phyloP scores from a whole-genome alignment of 30 jellyfish, hydroid and myxozoan genomes.

The Morbakka virulenta region DNA sequence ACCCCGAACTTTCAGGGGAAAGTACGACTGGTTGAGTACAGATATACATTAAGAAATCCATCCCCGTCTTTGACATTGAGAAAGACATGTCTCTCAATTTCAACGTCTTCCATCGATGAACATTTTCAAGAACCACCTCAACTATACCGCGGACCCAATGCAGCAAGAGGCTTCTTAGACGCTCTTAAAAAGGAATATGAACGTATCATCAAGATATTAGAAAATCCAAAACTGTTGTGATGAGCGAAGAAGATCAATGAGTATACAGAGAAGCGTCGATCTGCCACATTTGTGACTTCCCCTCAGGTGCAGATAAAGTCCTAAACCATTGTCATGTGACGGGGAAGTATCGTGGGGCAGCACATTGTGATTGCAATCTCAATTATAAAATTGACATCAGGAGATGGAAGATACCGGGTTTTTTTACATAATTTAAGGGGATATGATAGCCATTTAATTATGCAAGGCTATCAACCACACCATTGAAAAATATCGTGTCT shows the following conservation, averaged over 20 bases:
- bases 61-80: too few relatives aligned
- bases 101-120: too few relatives aligned
- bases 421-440: too few relatives aligned
- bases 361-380: slow-evolving; percentile 43
- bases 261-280: not conserved
- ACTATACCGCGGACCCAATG: slow-evolving; percentile 45
- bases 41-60: too few relatives aligned
- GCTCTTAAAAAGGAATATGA: slow-evolving; percentile 7
- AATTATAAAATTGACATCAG: slow-evolving; percentile 11
- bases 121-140: not conserved
- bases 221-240: slow-evolving; percentile 1
- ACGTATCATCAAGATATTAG: not conserved
- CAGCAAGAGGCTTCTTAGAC: slow-evolving; percentile 20
- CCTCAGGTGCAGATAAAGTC: too few relatives aligned
- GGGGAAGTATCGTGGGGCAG: slow-evolving; percentile 54
- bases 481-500: too few relatives aligned
- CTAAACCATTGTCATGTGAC: too few relatives aligned
- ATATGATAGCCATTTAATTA: too few relatives aligned
- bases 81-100: too few relatives aligned
- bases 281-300: slow-evolving; percentile 41
- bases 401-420: slow-evolving; percentile 37
- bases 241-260: slow-evolving; percentile 4
- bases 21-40: too few relatives aligned
- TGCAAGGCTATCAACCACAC: too few relatives aligned
- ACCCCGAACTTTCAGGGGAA: too few relatives aligned